A percentile compares a stretch with the other conserved stretches of the same genome.
Conservation (phyloP, 2,797 vertebrate species). For the Vireo griseus region DNA sequence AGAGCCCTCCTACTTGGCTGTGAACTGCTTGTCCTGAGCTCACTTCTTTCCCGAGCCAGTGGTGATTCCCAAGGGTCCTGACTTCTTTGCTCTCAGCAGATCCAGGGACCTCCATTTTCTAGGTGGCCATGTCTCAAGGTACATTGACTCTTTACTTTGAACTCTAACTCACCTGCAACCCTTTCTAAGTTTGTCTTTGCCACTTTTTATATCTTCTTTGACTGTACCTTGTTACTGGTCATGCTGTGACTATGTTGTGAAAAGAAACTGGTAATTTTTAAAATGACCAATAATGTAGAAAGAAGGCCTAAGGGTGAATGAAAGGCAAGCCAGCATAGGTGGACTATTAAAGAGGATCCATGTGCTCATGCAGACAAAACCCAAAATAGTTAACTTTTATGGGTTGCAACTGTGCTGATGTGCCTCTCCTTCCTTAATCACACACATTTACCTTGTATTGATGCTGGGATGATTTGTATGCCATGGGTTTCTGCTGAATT, state of each 20-base stretch:
- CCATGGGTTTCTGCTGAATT: conserved; percentile 29
- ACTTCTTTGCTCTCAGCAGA: neutral
- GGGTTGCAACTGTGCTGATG: neutral
- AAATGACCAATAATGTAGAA: neutral
- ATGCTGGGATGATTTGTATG: conserved; percentile 46
- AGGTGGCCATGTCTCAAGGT: neutral
- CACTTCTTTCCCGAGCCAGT: neutral
- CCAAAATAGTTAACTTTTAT: neutral
- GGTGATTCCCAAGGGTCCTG: neutral
- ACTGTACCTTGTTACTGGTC: neutral
- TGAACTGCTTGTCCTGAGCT: neutral
- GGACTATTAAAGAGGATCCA: neutral
- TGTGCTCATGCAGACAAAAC: neutral
- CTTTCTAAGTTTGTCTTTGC: neutral
- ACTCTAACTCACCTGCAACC: neutral
- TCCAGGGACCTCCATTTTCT: neutral
- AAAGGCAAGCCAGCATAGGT: neutral
- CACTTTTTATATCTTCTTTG: neutral
- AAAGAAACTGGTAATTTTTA: neutral
- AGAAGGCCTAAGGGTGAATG: neutral
- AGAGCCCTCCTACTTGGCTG: neutral
- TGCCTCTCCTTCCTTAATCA: conserved; percentile 18
- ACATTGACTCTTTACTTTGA: neutral
- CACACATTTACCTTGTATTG: conserved; percentile 43
- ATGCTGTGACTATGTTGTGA: neutral